A percentile compares a stretch with the other conserved stretches of the same genome.
Evolutionary conservation across 2,797 vertebrate species (phyloP).

Genomic region (Cottoperca gobio): DNA sequence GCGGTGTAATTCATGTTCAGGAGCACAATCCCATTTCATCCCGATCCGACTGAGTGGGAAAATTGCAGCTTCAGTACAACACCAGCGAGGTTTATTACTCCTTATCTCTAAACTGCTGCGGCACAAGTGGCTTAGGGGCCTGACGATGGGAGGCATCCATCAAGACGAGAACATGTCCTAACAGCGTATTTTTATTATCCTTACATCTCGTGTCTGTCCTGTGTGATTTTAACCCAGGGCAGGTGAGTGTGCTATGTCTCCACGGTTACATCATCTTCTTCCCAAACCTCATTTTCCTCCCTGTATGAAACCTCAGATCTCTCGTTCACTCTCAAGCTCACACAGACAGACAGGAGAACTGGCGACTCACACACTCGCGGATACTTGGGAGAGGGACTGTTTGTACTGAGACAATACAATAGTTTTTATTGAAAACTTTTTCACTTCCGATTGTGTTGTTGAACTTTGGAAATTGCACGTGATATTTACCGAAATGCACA

Average conservation of each 20-base stretch:
- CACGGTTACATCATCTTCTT: conserved; percentile 64
- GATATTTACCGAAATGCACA: conserved; percentile 52
- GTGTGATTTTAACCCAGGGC: conserved; percentile 46
- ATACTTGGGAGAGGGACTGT: not conserved
- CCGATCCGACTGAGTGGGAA: conserved; percentile 12
- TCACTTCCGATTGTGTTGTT: conserved; percentile 1
- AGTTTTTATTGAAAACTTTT: not conserved
- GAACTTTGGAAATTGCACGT: conserved; percentile 42
- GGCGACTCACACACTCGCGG: not conserved
- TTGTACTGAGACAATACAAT: not conserved
- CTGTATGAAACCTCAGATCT: conserved; percentile 49
- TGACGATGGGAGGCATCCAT: conserved; percentile 13
- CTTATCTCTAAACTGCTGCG: conserved; percentile 55
- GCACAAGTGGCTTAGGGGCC: conserved; percentile 34
- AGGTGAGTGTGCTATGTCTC: conserved; percentile 61
- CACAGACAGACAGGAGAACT: no score
- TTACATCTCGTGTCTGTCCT: conserved; percentile 47
- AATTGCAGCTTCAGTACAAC: conserved; percentile 37
- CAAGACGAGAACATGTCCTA: conserved; percentile 29
- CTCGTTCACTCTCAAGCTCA: conserved; percentile 12
- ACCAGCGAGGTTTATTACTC: conserved; percentile 43
- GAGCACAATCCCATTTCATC: conserved; percentile 18
- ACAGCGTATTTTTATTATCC: conserved; percentile 46
- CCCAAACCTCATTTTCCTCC: conserved; percentile 31
- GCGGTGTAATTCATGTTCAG: conserved; percentile 19